These are phyloP conservation scores for Penaeus chinensis DNA, from an alignment of 1,140 invertebrate species.

Conservation along the genomic window DNA sequence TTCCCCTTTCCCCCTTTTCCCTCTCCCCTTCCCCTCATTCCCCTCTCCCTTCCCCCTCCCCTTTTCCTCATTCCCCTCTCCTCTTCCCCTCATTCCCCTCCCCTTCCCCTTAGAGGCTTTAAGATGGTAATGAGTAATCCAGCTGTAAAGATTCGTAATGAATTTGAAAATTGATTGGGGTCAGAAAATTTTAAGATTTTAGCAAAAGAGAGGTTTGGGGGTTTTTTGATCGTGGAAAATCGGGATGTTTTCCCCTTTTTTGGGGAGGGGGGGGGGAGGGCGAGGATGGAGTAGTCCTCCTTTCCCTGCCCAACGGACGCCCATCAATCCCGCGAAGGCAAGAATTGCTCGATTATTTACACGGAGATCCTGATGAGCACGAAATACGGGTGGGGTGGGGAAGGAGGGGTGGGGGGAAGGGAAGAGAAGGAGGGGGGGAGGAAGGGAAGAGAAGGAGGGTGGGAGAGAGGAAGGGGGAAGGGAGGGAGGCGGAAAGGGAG, in stretches of 20 bases:
- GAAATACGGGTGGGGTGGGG: too few relatives aligned
- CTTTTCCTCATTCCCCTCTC: too few relatives aligned
- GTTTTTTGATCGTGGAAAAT: too few relatives aligned
- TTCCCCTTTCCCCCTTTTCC: too few relatives aligned
- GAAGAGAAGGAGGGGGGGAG: background rate
- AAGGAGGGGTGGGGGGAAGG: background rate
- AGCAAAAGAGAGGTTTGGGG: slow-evolving; percentile 20
- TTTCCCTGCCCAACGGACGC: too few relatives aligned
- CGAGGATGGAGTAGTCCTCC: background rate
- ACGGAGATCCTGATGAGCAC: too few relatives aligned
- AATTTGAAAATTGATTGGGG: slow-evolving; percentile 46
- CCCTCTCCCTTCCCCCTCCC: too few relatives aligned
- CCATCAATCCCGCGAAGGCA: too few relatives aligned
- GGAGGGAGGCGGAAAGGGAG: background rate
- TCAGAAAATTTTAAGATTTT: slow-evolving; percentile 28
- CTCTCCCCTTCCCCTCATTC: too few relatives aligned
- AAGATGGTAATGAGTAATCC: slow-evolving; percentile 49
- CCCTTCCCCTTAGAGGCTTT: slow-evolving; percentile 5
- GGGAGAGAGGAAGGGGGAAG: background rate
- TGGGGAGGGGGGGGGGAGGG: slow-evolving; percentile 2
- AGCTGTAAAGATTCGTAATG: slow-evolving; percentile 46
- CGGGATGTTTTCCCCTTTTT: slow-evolving; percentile 26
- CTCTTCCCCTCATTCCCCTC: too few relatives aligned
- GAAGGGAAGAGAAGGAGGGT: background rate
- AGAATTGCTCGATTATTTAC: too few relatives aligned